Percentiles rank a stretch among this genome's conserved stretches.
Conservation (phyloP, 2,888 invertebrate genomes). For the Melieria omissa region DNA sequence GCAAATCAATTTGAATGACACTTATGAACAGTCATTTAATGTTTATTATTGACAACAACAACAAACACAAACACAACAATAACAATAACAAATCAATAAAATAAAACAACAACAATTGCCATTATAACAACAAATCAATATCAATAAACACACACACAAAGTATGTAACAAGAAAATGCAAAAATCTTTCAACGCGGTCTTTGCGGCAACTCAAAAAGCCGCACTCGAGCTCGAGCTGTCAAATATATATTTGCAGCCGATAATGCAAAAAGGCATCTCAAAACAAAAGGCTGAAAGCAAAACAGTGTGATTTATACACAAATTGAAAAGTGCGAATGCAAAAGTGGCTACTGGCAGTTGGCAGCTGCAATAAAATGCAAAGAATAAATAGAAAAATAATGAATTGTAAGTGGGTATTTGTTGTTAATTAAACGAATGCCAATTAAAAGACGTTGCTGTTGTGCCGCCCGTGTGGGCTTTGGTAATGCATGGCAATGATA, state of each 20-base stretch:
- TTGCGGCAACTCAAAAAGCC: too few relatives aligned
- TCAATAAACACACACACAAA: neutral
- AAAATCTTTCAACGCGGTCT: neutral
- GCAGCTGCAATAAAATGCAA: too few relatives aligned
- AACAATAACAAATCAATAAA: neutral
- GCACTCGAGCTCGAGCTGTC: neutral
- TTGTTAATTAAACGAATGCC: conserved; percentile 11
- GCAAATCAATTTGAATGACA: neutral
- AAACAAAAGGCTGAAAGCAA: neutral
- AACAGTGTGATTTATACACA: too few relatives aligned
- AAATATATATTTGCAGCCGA: neutral
- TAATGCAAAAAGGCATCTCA: neutral
- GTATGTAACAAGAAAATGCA: neutral
- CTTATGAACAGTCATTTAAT: neutral
- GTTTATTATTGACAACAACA: neutral
- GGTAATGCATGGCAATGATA: neutral
- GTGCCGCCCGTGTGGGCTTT: neutral
- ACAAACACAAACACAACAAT: neutral
- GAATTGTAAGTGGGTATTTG: neutral
- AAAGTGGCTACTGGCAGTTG: neutral
- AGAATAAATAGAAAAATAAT: too few relatives aligned
- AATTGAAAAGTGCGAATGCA: conserved; percentile 11
- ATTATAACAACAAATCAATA: neutral
- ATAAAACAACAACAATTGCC: neutral
- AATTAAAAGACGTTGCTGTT: conserved; percentile 3